Evolutionary conservation across 1,140 invertebrate species (phyloP).

Genomic region (Octopus sinensis): DNA sequence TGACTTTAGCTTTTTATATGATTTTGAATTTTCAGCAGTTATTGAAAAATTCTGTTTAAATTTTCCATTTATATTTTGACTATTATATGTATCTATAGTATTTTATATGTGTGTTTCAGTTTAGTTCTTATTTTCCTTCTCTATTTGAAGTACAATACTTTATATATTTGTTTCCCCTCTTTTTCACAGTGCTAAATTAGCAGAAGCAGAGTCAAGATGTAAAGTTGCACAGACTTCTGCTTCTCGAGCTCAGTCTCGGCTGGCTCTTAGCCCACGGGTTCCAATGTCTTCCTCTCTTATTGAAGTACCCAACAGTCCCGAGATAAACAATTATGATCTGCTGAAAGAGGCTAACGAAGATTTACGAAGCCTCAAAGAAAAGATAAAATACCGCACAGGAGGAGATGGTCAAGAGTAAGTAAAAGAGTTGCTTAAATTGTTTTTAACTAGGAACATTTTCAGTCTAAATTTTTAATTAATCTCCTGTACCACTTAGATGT

Average conservation of each 20-base stretch:
- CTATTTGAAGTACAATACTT: not conserved
- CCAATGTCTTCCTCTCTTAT: conserved; percentile 34
- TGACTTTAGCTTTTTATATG: too few species aligned
- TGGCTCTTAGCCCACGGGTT: conserved; percentile 37
- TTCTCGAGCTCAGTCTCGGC: conserved; percentile 43
- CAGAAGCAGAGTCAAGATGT: conserved; percentile 84
- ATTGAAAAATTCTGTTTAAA: too few species aligned
- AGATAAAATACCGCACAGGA: conserved; percentile 22
- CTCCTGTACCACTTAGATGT: too few species aligned
- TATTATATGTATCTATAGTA: too few species aligned
- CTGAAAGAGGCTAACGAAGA: conserved; percentile 70
- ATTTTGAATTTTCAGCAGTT: too few species aligned
- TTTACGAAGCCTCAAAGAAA: conserved; percentile 62
- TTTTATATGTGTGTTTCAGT: too few species aligned
- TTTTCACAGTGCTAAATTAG: conserved; percentile 59
- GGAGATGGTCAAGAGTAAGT: conserved; percentile 10
- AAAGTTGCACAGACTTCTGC: conserved; percentile 69
- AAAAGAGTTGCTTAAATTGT: not conserved
- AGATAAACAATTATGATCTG: conserved; percentile 47
- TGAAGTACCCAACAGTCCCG: not conserved
- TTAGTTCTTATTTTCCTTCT: too few species aligned
- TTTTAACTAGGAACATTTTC: too few species aligned
- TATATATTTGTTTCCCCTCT: not conserved
- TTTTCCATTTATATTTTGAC: too few species aligned
- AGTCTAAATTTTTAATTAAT: too few species aligned